Conservation (phyloP, 2,113 vertebrate genomes). For the Prochilodus magdalenae region DNA sequence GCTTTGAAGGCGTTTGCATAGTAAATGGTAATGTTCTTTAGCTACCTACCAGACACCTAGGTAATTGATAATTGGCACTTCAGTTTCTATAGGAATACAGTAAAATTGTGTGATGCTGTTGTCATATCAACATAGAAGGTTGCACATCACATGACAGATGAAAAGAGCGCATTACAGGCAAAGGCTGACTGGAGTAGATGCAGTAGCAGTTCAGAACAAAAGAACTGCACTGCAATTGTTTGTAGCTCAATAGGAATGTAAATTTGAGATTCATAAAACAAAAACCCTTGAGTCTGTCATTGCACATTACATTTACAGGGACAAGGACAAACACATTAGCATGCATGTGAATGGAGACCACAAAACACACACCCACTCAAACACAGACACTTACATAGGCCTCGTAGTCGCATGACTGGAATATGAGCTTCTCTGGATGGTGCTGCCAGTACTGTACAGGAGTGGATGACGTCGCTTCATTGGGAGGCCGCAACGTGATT, state of each 20-base stretch:
- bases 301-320: neutral
- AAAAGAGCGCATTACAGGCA: neutral
- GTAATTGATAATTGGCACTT: too few species aligned
- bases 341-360: neutral
- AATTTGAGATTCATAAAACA: neutral
- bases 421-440: slow-evolving; percentile 99
- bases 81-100: too few species aligned
- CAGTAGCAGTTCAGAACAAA: neutral
- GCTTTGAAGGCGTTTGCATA: too few species aligned
- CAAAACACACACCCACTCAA: too few species aligned
- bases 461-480: slow-evolving; percentile 96
- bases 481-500: slow-evolving; percentile 95
- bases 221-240: neutral
- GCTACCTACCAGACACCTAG: too few species aligned
- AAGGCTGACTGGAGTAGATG: neutral
- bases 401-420: slow-evolving; percentile 98
- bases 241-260: neutral
- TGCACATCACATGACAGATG: too few species aligned
- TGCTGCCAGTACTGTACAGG: slow-evolving; percentile 99
- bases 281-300: neutral
- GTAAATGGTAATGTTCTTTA: too few species aligned
- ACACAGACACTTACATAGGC: slow-evolving; percentile 90
- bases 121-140: too few species aligned
- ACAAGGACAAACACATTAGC: neutral
- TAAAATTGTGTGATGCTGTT: too few species aligned